Base-by-base conservation (phyloP, 2,888 invertebrate genomes). In the Pristionchus japonicus region DNA sequence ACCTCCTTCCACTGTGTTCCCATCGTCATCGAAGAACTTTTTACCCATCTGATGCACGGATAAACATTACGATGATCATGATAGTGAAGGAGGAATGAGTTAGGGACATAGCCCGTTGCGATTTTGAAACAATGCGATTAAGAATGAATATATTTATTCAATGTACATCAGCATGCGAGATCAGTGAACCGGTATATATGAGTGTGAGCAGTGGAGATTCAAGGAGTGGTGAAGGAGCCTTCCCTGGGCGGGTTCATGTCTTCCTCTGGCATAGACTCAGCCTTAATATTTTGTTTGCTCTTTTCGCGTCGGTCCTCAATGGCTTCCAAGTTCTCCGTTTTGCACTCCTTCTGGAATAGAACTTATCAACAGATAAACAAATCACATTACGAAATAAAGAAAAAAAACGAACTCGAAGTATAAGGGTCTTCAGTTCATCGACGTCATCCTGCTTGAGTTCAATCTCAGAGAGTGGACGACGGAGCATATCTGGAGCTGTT, bases 401-500 rank as follows among this genome's bases (percentile, higher is more conserved):
- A 49, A 3, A 49, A 52, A 80, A 31, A 83, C 82, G 17, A 34
- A 83, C 52, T 43, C 52, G 34, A 11, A 83, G 82, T 37, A 83
- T 34, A 49, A 34, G n/a, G 34, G 82, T 52, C 27, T 83, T 83
- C 64, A 85, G 40, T 23, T 85, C 85, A 15, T 85, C 85, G 43
- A 85, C 37, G 40, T 85, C 85, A 17, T 85, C 85, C 34, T 43
- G 43, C 64, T 85, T 85, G 47, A 85, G 31, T 40, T 85, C 85
- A n/a, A 85, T 64, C 23, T 85, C 85, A 67, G 85, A 64, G 43
- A 85, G 67, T 4, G 85, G 85, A 85, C 85, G 85, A 64, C 85
- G 85, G 2, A 85, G 85, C 85, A 85, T 84, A 7, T 31, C 49
- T 83, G n/a, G 43, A 43, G 43, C n/a, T 34, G 9, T 17, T 13